Percentiles rank a stretch among this genome's conserved stretches.
Conservation (phyloP, 2,888 invertebrate species). For the Erebia palarica region DNA sequence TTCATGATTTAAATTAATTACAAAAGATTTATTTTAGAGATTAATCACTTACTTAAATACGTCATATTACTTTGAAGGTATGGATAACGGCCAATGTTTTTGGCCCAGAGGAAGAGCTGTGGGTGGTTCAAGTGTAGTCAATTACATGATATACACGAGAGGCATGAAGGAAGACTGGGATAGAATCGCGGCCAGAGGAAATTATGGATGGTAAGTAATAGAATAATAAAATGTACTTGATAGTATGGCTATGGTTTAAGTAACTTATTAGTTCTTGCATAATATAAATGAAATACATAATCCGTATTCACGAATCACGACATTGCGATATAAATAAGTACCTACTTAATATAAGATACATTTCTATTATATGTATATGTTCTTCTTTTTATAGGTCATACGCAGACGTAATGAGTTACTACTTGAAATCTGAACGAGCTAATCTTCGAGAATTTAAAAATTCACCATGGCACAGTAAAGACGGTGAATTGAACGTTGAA, state of each 20-base stretch:
- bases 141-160: conserved; percentile 85
- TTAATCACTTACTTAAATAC: neutral
- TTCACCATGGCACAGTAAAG: conserved; percentile 82
- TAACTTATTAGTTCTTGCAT: no score
- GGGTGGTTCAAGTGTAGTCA: conserved; percentile 78
- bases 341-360: no score
- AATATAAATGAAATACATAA: no score
- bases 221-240: neutral
- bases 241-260: no score
- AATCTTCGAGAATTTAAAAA: conserved; percentile 69
- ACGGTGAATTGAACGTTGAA: conserved; percentile 84
- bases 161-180: conserved; percentile 86
- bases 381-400: conserved; percentile 76
- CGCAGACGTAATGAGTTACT: conserved; percentile 82
- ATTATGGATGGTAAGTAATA: conserved; percentile 85
- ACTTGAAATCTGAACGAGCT: conserved; percentile 83
- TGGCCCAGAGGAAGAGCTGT: conserved; percentile 79
- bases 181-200: conserved; percentile 84
- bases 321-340: no score
- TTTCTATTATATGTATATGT: neutral
- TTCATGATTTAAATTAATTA: neutral
- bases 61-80: conserved; percentile 53
- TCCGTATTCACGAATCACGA: no score
- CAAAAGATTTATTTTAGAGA: neutral
- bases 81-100: conserved; percentile 65